These are phyloP conservation scores for Tipula confusa DNA, from an alignment of 2,888 invertebrate genomes.

Conservation along the genomic window DNA sequence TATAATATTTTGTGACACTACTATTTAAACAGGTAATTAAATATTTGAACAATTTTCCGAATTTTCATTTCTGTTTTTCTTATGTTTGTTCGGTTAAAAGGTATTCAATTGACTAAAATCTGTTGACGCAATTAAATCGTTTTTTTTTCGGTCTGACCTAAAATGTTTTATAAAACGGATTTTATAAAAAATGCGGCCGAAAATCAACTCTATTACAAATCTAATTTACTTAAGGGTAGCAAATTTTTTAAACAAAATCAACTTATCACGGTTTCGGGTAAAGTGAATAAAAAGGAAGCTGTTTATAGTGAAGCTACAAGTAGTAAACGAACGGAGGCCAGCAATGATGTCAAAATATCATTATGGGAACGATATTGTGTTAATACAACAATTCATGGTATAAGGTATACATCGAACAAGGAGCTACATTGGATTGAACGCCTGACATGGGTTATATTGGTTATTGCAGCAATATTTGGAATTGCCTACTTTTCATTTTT, in stretches of 20 bases:
- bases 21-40: slow-evolving; percentile 3
- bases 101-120: not conserved
- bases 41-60: not conserved
- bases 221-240: not conserved
- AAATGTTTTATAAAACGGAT: slow-evolving; percentile 35
- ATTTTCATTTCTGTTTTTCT: not conserved
- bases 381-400: slow-evolving; percentile 45
- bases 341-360: not conserved
- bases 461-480: slow-evolving; percentile 28
- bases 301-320: not conserved
- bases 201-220: not conserved
- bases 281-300: not conserved
- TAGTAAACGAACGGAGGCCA: not conserved
- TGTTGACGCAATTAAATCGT: not conserved
- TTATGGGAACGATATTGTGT: slow-evolving; percentile 43
- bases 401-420: slow-evolving; percentile 44
- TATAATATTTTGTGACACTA: not conserved
- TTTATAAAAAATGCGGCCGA: slow-evolving; percentile 28
- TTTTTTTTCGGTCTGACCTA: not conserved
- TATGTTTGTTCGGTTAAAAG: not conserved
- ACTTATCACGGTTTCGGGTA: not conserved
- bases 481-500: slow-evolving; percentile 31
- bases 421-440: slow-evolving; percentile 42
- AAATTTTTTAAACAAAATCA: not conserved
- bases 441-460: slow-evolving; percentile 31